A percentile compares a stretch with the other conserved stretches of the same genome.
Evolutionary conservation across 2,888 invertebrate genomes (phyloP).

Genomic region (Bedellia somnulentella): DNA sequence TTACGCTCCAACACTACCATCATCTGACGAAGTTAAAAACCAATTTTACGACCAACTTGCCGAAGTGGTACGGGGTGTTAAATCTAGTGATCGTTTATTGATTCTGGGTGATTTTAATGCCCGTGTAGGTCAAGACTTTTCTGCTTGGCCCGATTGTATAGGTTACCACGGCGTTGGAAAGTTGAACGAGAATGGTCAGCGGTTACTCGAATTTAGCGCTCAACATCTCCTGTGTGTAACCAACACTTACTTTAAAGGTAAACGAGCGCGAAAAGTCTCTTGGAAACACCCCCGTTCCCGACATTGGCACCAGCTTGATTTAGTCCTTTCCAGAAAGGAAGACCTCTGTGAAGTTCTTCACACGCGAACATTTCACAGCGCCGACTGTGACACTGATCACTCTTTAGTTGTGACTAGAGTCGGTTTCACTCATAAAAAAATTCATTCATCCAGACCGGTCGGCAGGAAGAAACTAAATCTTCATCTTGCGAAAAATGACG

Average conservation of each 20-base stretch:
- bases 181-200: constrained; percentile 3
- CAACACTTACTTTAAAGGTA: constrained; percentile 9
- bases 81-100: background rate
- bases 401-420: background rate
- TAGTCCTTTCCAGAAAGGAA: constrained; percentile 8
- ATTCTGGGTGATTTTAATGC: constrained; percentile 3
- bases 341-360: constrained; percentile 6
- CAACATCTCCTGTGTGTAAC: constrained; percentile 9
- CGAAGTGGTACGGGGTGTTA: background rate
- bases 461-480: no score
- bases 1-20: constrained; percentile 9
- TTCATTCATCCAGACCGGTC: background rate
- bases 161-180: constrained; percentile 1
- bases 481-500: no score
- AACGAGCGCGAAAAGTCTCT: constrained; percentile 9
- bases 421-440: background rate
- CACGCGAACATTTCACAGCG: constrained; percentile 1
- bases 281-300: constrained; percentile 12
- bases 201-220: constrained; percentile 9
- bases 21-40: constrained; percentile 3
- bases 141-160: constrained; percentile 1
- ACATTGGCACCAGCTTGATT: constrained; percentile 11
- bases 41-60: constrained; percentile 1
- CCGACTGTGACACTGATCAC: constrained; percentile 2
- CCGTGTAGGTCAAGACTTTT: background rate